Base-by-base conservation (phyloP, 1,140 invertebrate genomes). In the Cydia amplana region DNA sequence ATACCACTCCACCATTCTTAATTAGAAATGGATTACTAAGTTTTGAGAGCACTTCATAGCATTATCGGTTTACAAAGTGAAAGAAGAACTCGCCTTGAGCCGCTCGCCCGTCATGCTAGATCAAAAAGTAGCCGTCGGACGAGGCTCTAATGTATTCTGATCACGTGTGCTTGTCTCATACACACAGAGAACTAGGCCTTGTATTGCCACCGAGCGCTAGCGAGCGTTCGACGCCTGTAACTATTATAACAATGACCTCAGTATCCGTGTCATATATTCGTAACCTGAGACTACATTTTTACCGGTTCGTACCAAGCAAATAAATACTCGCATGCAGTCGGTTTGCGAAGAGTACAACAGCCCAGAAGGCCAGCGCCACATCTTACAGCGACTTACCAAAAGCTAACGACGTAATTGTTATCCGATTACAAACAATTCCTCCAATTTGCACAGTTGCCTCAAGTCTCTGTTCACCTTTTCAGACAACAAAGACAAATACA, bases 61-160 rank as follows among this genome's bases (percentile, higher is more conserved):
- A 70, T 70, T 70, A 36, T 70, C 28, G n/a, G 9, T 40, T 70
- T 40, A 70, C 65, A 10, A 64, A 64, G 32, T 43, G 28, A 18
- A 12, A 25, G 23, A 28, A 2, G 28, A 60, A 23, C 55, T 60
- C 55, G 1, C 20, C 18, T 60, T 60, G 20, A 60, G 32, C 32
- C 32, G 32, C 65, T 60, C 65, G 28, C 5, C 36, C 10, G 20
- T 40, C 16, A 70, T 40, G 28, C 16, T 20, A 70, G 65, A 36
- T 70, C 65, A 70, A 36, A 32, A 72, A 76, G 43, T 74, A 64
- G 74, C 73, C 20, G 70, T 72, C 73, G 63, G 73, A 75, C 75
- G 64, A n/a, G 74, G 78, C 75, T 78, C 79, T 81, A 82, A 83
- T 82, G 55, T 85, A 85, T 83, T 85, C 83, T 74, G 63, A 80